Evolutionary conservation across 2,797 vertebrate species (phyloP).

Genomic region (Coracias cyanogaster): DNA sequence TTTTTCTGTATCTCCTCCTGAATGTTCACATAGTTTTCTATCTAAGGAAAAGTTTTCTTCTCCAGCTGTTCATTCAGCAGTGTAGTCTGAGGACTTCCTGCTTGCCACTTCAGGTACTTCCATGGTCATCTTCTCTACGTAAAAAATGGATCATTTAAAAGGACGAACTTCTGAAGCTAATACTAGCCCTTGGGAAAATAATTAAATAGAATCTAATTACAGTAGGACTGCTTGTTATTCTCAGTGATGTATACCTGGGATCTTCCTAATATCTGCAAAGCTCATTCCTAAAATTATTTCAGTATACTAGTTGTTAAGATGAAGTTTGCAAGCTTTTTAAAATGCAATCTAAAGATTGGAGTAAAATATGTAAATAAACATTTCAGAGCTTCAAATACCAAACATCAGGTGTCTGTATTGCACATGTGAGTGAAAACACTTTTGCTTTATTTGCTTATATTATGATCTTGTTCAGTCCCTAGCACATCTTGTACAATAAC

Average conservation of each 20-base stretch:
- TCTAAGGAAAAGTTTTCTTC: not conserved
- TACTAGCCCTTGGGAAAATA: not conserved
- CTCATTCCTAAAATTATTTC: not conserved
- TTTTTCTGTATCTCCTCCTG: not conserved
- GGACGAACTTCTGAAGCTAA: not conserved
- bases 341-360: not conserved
- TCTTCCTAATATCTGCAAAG: not conserved
- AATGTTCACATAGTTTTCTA: not conserved
- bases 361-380: not conserved
- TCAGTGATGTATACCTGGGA: not conserved
- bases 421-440: not conserved
- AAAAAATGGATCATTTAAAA: not conserved
- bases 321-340: not conserved
- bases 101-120: not conserved
- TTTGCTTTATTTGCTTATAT: not conserved
- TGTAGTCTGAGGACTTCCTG: not conserved
- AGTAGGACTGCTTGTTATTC: not conserved
- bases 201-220: not conserved
- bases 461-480: not conserved
- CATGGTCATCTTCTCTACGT: not conserved
- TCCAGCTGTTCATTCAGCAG: not conserved
- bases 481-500: slow-evolving; percentile 22
- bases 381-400: not conserved
- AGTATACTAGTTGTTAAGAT: not conserved
- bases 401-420: not conserved